Base-by-base conservation (phyloP, 2,113 vertebrate species). In the Elephantulus edwardii region DNA sequence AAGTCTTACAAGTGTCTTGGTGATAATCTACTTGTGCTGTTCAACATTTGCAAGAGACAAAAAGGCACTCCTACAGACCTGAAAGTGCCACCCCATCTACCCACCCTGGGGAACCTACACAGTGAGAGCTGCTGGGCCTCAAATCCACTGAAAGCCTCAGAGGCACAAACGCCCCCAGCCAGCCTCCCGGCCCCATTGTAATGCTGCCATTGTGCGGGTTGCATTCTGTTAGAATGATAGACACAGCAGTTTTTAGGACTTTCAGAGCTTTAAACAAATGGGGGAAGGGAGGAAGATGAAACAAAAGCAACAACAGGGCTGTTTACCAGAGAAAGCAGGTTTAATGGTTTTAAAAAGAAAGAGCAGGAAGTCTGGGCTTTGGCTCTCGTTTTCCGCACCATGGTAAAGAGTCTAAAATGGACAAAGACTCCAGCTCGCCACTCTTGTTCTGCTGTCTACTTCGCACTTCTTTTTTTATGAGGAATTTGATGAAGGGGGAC, bases 281-380 rank as follows among this genome's bases (percentile, higher is more conserved):
- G 83, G 95, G 93, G 95, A 6, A 52, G 40, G 94, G 89, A 84
- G 81, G 94, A 62, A 40, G 91, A 90, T 84, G 85, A 95, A 95
- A 97, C 97, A 98, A 97, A 98, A 97, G 96, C 95, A 94, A 90
- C 90, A 93, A 88, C 90, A 48, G 0, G 90, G 91, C 96, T 96
- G 97, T 96, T 97, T 97, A 96, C 96, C 70, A 86, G 93, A 71
- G 83, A n/a, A n/a, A 94, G 84, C 91, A 95, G 96, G 94, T 97
- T 97, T 97, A 96, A 97, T 97, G 96, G 92, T 92, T 30, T 86
- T 91, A 87, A 92, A 79, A 66, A 97, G 96, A 98, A 98, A 98
- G 95, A 95, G 93, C 96, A 97, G 97, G 96, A 97, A 97, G 96
- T 95, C 89, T 91, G 95, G 96, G 94, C 91, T 96, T 97, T 95